Evolutionary conservation across 1,140 invertebrate genomes (phyloP).

Genomic region (fruit fly (Drosophila melanogaster)): Release_6_plus_ISO1_MT NT_037436.4:21945001-21945500

Average conservation of each 20-base stretch:
- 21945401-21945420: conserved; percentile 82
- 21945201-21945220: conserved; percentile 77
- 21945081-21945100: conserved; percentile 54
- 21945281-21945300: conserved; percentile 76
- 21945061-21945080: conserved; percentile 80
- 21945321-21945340: conserved; percentile 70
- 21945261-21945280: conserved; percentile 80
- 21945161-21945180: conserved; percentile 65
- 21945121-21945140: conserved; percentile 76
- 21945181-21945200: conserved; percentile 80
- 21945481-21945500: conserved; percentile 90
- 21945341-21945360: conserved; percentile 74
- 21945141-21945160: conserved; percentile 76
- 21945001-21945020: conserved; percentile 74
- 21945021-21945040: conserved; percentile 78
- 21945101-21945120: conserved; percentile 75
- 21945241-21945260: conserved; percentile 80
- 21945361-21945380: conserved; percentile 78
- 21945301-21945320: conserved; percentile 73
- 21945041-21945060: conserved; percentile 80
- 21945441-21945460: conserved; percentile 89
- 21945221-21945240: conserved; percentile 36
- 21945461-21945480: conserved; percentile 88
- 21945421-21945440: conserved; percentile 82
- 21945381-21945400: conserved; percentile 82